Base-by-base conservation (phyloP, 2,888 invertebrate species). In the Rhagonycha fulva region DNA sequence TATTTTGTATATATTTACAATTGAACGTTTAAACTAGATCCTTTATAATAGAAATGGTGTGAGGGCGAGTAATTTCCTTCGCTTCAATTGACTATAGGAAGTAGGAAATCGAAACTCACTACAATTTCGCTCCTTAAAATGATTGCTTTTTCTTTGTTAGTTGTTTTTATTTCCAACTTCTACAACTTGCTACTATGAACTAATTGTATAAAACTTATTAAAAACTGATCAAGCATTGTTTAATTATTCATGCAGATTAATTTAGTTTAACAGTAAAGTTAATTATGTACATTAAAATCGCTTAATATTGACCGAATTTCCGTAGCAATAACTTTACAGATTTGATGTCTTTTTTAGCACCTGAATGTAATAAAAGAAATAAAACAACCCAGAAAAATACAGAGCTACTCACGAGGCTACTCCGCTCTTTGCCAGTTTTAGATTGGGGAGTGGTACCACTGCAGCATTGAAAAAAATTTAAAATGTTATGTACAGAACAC, bases 41-140 rank as follows among this genome's bases (percentile, higher is more conserved):
- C 74, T 77, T 74, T 67, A 72, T 77, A 77, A 77, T 77, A 70
- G 77, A 77, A 77, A 72, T 74, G 74, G 77, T 74, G 77, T 72
- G 77, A 76, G 77, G 69, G 69, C 68, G 77, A 77, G 77, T 77
- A 77, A 77, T 77, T 77, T 77, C 77, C 77, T 77, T 69, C 74
- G 74, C 77, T 77, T 77, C 71, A 74, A 77, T 77, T 77, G 77
- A 77, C 77, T 77, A 74, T 72, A 77, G 77, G 77, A 77, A 74
- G 71, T 77, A 77, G 77, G 77, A 77, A 77, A 77, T 77, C 77
- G 77, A 77, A 77, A 77, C 77, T 74, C 77, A 74, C 77, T 74
- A 77, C 74, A 77, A 77, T 77, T 77, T 74, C 74, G 77, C 74
- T 74, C 74, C 77, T 77, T 71, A 68, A 74, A 77, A 74, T 77